Evolutionary conservation across 30 jellyfish, hydroid and myxozoan species (phyloP).

Genomic region (Hydractinia symbiolongicarpus): DNA sequence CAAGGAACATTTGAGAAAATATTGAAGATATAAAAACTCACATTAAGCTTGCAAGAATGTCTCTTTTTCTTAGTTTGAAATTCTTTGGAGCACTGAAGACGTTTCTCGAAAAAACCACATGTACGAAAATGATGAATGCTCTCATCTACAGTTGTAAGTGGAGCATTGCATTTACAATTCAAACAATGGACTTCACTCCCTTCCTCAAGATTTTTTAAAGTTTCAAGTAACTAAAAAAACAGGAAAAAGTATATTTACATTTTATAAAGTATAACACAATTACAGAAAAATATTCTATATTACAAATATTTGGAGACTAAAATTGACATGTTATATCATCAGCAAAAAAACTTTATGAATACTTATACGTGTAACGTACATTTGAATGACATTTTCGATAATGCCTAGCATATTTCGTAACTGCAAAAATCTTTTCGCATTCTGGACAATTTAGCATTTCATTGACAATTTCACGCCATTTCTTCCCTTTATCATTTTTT

Average conservation of each 20-base stretch:
- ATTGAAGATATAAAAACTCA: too few relatives aligned
- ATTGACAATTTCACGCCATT: background rate
- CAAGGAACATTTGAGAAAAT: background rate
- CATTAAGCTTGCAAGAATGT: constrained; percentile 6
- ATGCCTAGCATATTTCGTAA: background rate
- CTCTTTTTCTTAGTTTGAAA: constrained; percentile 5
- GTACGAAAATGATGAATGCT: constrained; percentile 22
- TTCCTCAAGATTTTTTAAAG: constrained; percentile 1
- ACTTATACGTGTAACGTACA: background rate
- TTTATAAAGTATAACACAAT: background rate
- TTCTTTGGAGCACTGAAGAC: constrained; percentile 24
- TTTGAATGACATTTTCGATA: background rate
- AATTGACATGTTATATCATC: background rate
- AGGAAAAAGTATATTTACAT: background rate
- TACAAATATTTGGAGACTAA: background rate
- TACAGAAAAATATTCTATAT: background rate
- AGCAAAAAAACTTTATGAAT: too few relatives aligned
- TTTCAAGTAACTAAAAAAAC: constrained; percentile 12
- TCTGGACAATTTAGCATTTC: background rate
- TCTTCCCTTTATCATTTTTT: background rate
- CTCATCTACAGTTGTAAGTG: constrained; percentile 17
- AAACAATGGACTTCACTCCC: constrained; percentile 29
- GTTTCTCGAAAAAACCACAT: constrained; percentile 26
- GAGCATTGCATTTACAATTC: constrained; percentile 25
- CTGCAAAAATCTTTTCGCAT: background rate